Conservation (phyloP, 2,797 vertebrate species). For the Denticeps clupeoides region DNA sequence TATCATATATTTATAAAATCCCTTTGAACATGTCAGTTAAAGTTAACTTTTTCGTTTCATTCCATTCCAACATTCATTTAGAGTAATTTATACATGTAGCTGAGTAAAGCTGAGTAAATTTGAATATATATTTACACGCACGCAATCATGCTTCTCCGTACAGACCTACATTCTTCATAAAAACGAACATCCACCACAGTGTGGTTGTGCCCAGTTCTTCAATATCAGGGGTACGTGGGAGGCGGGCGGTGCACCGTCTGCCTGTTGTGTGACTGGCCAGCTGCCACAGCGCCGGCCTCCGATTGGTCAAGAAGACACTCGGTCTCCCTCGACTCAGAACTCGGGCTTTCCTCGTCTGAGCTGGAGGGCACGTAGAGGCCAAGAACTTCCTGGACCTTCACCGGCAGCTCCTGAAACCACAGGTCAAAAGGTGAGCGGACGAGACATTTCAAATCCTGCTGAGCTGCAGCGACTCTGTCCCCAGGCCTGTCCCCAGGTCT, state of each 20-base stretch:
- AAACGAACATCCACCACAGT: background rate
- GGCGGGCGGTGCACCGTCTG: conserved; percentile 42
- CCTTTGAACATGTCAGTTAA: no score
- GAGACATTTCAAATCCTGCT: no score
- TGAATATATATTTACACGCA: no score
- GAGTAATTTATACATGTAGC: no score
- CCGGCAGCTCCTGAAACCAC: conserved; percentile 65
- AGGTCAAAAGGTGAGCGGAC: background rate
- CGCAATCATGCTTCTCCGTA: no score
- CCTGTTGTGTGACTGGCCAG: conserved; percentile 31
- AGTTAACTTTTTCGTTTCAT: no score
- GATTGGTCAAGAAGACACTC: conserved; percentile 39
- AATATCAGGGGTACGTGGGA: conserved; percentile 39
- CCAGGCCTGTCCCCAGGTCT: conserved; percentile 1
- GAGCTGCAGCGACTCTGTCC: no score
- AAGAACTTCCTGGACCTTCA: conserved; percentile 72
- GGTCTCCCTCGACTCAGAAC: conserved; percentile 42
- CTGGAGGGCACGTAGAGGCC: conserved; percentile 47
- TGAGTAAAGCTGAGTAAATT: no score
- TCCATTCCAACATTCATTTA: no score
- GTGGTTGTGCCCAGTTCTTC: background rate
- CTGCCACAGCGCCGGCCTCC: conserved; percentile 40
- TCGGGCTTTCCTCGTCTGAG: conserved; percentile 44
- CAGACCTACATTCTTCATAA: background rate
- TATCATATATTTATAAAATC: no score